These are phyloP conservation scores for Puma concolor DNA, from an alignment of 2,113 vertebrate species.

Conservation along the genomic window DNA sequence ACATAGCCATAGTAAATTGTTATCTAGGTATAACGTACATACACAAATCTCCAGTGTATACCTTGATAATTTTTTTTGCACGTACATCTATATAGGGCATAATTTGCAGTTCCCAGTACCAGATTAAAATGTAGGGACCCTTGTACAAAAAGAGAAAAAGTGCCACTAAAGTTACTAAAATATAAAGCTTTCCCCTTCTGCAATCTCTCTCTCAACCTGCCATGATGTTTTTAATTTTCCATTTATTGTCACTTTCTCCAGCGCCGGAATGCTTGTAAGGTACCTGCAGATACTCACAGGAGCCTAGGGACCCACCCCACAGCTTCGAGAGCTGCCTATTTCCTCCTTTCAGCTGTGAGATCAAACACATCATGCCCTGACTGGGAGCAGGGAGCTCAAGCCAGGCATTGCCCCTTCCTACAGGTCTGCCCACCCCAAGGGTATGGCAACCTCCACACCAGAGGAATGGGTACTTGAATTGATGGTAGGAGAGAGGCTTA, in stretches of 20 bases:
- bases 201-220: not conserved
- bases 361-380: not conserved
- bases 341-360: not conserved
- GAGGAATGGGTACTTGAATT: not conserved
- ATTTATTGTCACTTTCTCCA: not conserved
- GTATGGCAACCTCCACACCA: not conserved
- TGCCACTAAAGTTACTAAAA: not conserved
- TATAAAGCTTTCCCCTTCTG: too few species aligned
- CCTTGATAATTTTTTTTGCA: not conserved
- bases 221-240: not conserved
- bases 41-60: not conserved
- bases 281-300: not conserved
- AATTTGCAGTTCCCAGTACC: not conserved
- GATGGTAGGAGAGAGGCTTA: not conserved
- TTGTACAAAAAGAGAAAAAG: not conserved
- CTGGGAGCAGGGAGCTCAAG: not conserved
- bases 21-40: not conserved
- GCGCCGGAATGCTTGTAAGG: not conserved
- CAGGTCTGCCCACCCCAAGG: too few species aligned
- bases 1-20: not conserved
- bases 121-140: not conserved
- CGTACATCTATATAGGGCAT: not conserved
- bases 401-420: too few species aligned
- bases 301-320: not conserved
- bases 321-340: too few species aligned